phyloP scores from a whole-genome alignment of 2,888 invertebrate genomes.

The Harmothoe impar region DNA sequence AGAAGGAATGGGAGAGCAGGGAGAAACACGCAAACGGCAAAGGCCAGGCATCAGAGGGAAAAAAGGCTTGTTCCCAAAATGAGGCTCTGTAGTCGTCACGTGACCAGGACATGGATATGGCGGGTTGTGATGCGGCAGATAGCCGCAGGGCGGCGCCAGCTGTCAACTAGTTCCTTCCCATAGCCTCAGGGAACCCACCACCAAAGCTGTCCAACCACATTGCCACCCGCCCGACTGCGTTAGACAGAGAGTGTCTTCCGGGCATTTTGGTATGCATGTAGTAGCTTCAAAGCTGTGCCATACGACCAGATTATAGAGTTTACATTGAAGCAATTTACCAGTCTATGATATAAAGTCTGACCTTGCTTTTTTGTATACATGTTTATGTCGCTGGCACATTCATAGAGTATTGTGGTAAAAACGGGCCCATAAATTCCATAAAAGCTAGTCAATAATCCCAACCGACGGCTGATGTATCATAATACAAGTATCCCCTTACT shows the following conservation, averaged over 20 bases:
- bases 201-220: background rate
- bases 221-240: background rate
- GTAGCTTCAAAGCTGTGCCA: no score
- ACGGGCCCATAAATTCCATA: no score
- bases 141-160: constrained; percentile 29
- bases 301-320: no score
- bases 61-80: background rate
- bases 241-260: background rate
- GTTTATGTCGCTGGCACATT: no score
- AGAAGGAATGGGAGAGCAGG: background rate
- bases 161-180: constrained; percentile 23
- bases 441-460: no score
- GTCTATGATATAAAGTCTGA: no score
- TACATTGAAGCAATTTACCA: no score
- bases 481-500: no score
- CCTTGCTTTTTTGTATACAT: no score
- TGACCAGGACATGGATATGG: background rate
- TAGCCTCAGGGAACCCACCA: background rate
- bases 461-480: no score
- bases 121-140: background rate
- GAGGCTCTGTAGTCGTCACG: constrained; percentile 35
- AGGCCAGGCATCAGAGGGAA: background rate
- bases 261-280: no score
- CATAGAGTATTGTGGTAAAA: no score
- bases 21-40: background rate